phyloP scores from a whole-genome alignment of 2,113 vertebrate genomes.

The Limnothrissa miodon region DNA sequence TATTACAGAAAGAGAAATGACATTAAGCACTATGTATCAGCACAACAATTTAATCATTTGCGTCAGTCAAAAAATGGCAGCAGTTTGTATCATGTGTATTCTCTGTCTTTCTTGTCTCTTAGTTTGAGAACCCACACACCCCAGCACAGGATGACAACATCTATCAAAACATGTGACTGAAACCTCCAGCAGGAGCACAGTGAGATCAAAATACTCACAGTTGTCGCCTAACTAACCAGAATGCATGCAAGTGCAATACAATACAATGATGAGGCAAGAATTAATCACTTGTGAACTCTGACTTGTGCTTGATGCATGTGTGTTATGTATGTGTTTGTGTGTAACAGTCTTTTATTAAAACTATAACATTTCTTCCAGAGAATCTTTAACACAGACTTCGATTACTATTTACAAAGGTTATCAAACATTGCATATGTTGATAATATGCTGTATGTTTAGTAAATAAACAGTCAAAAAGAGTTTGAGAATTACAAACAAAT shows the following conservation, averaged over 20 bases:
- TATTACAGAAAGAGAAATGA: neutral
- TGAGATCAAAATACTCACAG: neutral
- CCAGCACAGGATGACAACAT: constrained; percentile 52
- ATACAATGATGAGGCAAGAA: neutral
- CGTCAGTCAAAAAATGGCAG: neutral
- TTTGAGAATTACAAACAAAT: too few relatives aligned
- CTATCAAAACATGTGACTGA: constrained; percentile 62
- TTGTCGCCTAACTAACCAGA: neutral
- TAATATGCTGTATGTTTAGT: neutral
- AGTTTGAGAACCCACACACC: constrained; percentile 32
- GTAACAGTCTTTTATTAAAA: too few relatives aligned
- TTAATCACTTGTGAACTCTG: neutral
- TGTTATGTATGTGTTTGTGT: neutral
- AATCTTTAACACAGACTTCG: neutral
- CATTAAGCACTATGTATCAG: neutral
- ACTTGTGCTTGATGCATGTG: neutral
- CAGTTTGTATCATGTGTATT: neutral
- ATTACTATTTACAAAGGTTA: neutral
- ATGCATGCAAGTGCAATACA: neutral
- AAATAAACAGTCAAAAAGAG: too few relatives aligned
- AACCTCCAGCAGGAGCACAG: neutral
- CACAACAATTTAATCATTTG: neutral
- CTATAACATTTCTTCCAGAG: neutral
- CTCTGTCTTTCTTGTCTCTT: constrained; percentile 20
- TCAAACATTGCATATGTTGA: neutral